Conservation (phyloP, 2,797 vertebrate species). For the Mallotus villosus region DNA sequence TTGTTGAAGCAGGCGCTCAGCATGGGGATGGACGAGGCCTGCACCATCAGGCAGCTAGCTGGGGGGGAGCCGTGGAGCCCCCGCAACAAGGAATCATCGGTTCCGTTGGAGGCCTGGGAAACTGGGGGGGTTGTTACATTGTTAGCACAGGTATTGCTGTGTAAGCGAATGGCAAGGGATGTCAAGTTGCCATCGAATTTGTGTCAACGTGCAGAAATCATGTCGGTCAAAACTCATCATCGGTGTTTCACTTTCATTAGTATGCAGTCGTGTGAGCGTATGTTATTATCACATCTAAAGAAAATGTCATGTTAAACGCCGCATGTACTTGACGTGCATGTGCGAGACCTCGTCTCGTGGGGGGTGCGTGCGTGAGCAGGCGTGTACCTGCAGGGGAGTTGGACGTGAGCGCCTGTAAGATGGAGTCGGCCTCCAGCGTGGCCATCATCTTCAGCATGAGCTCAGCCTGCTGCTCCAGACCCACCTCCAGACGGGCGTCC, state of each 20-base stretch:
- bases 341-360: not conserved
- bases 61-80: constrained; percentile 85
- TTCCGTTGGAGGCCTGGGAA: constrained; percentile 87
- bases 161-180: too few species aligned
- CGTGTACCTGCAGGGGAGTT: constrained; percentile 86
- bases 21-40: constrained; percentile 94
- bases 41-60: constrained; percentile 77
- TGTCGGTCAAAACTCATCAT: too few species aligned
- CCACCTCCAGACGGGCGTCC: constrained; percentile 95
- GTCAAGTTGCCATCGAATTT: too few species aligned
- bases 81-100: constrained; percentile 91
- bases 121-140: constrained; percentile 69
- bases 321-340: too few species aligned
- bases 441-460: constrained; percentile 99
- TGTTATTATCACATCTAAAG: too few species aligned
- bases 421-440: constrained; percentile 95
- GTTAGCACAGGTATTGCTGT: not conserved
- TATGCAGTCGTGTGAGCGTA: too few species aligned
- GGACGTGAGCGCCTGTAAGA: constrained; percentile 93
- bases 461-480: constrained; percentile 97
- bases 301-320: too few species aligned
- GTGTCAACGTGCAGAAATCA: too few species aligned
- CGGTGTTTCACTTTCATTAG: too few species aligned
- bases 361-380: not conserved
- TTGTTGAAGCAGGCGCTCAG: constrained; percentile 97